A percentile compares a stretch with the other conserved stretches of the same genome.
Evolutionary conservation across 2,113 vertebrate genomes (phyloP).

Genomic region (Gymnocephalus cernua): DNA sequence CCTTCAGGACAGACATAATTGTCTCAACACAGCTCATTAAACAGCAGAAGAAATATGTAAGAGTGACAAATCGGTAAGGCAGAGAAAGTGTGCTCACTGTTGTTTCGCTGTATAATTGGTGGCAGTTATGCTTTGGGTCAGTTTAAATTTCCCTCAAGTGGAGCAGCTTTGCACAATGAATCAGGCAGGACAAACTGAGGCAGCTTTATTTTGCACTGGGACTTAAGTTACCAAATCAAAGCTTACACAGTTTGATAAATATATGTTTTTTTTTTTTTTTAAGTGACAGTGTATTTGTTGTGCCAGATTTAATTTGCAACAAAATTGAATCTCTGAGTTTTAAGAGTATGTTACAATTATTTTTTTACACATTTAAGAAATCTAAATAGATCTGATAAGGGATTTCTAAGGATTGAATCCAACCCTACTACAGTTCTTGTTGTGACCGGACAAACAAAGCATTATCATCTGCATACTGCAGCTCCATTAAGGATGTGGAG

Average conservation of each 20-base stretch:
- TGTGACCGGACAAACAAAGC: neutral
- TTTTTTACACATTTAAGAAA: neutral
- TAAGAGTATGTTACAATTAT: neutral
- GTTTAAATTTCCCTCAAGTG: slow-evolving; percentile 27
- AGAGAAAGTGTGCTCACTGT: slow-evolving; percentile 3
- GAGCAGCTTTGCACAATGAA: neutral
- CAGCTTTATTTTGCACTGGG: neutral
- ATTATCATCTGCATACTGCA: neutral
- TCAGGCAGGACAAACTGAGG: neutral
- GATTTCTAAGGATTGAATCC: neutral
- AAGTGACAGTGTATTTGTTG: neutral
- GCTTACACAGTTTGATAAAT: neutral
- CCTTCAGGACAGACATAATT: slow-evolving; percentile 36
- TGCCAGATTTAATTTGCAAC: neutral
- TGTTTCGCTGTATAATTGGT: slow-evolving; percentile 16
- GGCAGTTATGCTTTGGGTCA: slow-evolving; percentile 7
- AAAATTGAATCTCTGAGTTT: neutral
- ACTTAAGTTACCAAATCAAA: neutral
- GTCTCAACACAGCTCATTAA: slow-evolving; percentile 35
- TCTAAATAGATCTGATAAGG: neutral
- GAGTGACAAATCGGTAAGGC: neutral
- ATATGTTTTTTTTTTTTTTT: neutral
- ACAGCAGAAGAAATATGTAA: neutral
- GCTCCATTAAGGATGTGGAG: neutral
- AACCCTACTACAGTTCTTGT: neutral